phyloP scores from a whole-genome alignment of 2,113 vertebrate species.

The Semnornis frantzii region DNA sequence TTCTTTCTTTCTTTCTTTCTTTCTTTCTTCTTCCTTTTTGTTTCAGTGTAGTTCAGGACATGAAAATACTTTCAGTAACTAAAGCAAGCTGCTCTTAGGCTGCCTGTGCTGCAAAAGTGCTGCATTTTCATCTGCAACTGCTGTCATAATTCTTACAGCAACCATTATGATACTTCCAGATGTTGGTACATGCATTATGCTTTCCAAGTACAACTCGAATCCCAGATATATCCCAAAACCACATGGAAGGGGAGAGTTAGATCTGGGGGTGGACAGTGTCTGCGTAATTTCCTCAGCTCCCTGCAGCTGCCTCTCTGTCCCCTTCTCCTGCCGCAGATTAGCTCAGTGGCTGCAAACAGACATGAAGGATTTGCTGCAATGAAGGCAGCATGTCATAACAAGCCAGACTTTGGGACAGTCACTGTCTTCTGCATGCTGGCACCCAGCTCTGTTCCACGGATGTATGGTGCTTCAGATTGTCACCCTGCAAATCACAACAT shows the following conservation, averaged over 20 bases:
- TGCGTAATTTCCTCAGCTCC: slow-evolving; percentile 73
- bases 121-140: background rate
- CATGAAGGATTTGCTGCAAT: slow-evolving; percentile 49
- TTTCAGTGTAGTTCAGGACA: background rate
- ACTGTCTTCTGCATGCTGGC: background rate
- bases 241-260: slow-evolving; percentile 70
- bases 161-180: slow-evolving; percentile 47
- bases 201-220: slow-evolving; percentile 59
- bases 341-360: slow-evolving; percentile 68
- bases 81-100: background rate
- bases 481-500: background rate
- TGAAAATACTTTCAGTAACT: slow-evolving; percentile 14
- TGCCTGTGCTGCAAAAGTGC: slow-evolving; percentile 28
- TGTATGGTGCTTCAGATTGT: background rate
- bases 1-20: too few relatives aligned
- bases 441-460: background rate
- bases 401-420: slow-evolving; percentile 8
- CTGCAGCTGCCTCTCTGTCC: slow-evolving; percentile 24
- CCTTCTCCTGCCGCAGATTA: slow-evolving; percentile 65
- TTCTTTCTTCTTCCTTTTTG: background rate
- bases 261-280: slow-evolving; percentile 74
- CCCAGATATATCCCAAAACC: slow-evolving; percentile 70
- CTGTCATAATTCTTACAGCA: slow-evolving; percentile 39
- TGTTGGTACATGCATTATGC: slow-evolving; percentile 37
- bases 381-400: slow-evolving; percentile 36